These are phyloP conservation scores for Cygnus olor DNA, from an alignment of 2,797 vertebrate genomes.

Conservation along the genomic window DNA sequence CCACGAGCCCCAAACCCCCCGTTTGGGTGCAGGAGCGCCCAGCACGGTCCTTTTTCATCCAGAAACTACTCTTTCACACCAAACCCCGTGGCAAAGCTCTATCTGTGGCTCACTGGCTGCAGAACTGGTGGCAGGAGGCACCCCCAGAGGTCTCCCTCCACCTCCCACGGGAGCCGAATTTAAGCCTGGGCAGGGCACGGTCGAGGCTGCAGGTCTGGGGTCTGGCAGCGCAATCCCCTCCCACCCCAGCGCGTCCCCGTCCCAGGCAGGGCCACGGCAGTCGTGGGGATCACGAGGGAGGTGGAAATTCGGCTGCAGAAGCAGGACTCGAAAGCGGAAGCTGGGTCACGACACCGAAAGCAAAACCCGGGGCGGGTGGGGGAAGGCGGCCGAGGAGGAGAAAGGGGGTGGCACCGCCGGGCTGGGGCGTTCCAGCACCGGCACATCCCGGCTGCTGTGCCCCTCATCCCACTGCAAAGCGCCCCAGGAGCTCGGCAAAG, in stretches of 20 bases:
- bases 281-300: not conserved
- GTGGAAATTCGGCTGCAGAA: constrained; percentile 29
- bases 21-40: not conserved
- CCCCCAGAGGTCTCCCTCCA: not conserved
- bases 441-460: not conserved
- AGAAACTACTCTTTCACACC: not conserved
- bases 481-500: not conserved
- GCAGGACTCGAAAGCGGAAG: constrained; percentile 38
- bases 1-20: not conserved
- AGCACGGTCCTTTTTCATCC: not conserved
- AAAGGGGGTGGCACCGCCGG: not conserved
- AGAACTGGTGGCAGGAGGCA: not conserved
- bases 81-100: not conserved
- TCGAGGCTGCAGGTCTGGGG: not conserved
- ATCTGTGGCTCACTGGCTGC: not conserved
- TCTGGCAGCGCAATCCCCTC: not conserved
- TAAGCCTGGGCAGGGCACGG: not conserved
- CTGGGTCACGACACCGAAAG: constrained; percentile 50
- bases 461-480: not conserved
- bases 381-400: not conserved
- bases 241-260: not conserved
- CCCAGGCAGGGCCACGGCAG: not conserved
- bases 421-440: not conserved
- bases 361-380: constrained; percentile 6
- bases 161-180: not conserved